Evolutionary conservation across 1,140 invertebrate species (phyloP), one percentile per base, ranked within the genome.

Genomic region (Brachionus koreanus): DNA sequence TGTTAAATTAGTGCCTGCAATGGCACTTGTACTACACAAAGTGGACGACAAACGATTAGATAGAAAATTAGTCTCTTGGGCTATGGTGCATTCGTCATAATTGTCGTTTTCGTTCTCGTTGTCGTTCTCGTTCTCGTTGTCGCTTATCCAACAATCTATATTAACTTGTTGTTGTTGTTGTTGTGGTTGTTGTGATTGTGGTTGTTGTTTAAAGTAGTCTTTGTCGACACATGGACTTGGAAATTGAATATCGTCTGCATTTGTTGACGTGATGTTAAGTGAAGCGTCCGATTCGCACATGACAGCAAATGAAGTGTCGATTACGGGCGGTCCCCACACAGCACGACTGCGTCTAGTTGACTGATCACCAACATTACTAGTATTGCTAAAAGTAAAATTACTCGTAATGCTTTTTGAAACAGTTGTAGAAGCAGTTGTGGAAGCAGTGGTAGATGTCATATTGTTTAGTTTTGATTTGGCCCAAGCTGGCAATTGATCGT

Each of bases 251-350:
- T 77, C 39, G 16, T 5, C 4, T 39, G 37, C 0, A 13, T 33
- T 25, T 23, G 39, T 46, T 33, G 29, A 37, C 35, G n/a, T 52
- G 0, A 29, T 57, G 23, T 39, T 39, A 12, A 39, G 12, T 23
- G 49, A 42, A 12, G 19, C 33, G 5, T 74, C 69, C n/a, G 16
- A 46, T 5, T 74, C 69, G 23, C 33, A 39, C 76, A 79, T 79
- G 9, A 79, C 61, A 9, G 76, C 61, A 43, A 79, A 79, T 13
- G 76, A 79, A 3, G 76, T 79, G 49, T 65, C 39, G 5, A 61
- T 52, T 13, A 39, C 19, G 6, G 75, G 49, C 10, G 76, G 76
- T 29, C 76, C 76, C 76, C 76, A 79, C 1, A 79, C 76, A 12
- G 49, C 76, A 39, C 76, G 49, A 65, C 49, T 79, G 1, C 49